Base-by-base conservation (phyloP, 2,797 vertebrate genomes). In the Microctenopoma stevenorrisi region DNA sequence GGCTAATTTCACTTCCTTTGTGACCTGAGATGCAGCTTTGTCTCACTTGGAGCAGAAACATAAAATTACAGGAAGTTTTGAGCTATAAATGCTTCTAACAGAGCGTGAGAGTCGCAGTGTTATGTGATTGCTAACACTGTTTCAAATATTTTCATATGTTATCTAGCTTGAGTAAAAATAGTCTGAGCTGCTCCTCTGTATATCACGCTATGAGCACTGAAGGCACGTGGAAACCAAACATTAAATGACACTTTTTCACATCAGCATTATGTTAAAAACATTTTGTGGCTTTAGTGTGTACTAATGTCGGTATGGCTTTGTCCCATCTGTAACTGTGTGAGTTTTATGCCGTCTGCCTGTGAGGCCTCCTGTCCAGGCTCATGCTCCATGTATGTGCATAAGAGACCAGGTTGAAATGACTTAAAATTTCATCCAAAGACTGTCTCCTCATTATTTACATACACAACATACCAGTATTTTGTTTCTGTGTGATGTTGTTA, bases 1-100 rank as follows among this genome's bases (percentile, higher is more conserved):
- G 59, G 61, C 38, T 64, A 16, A 74, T 80, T 86, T 82, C 44
- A 79, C 77, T 78, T 82, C 74, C 74, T 67, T 49, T 73, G 44
- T 78, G 74, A 63, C 66, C 78, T 64, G 38, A 33, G 25, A 84
- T 18, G 18, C 37, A 37, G 48, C 57, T 22, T 73, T 16, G 16
- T 62, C 43, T 64, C 66, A 49, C 53, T 56, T 16, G 8, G 49
- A 74, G 48, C 43, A 50, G 38, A 64, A 28, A 40, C 42, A 10
- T 37, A 48, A 25, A 48, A 52, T 68, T 14, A 43, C 16, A 11
- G 30, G 46, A 62, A 56, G 48, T 54, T 49, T 54, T 0, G 8
- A 50, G 46, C 18, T 51, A 52, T 0, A 33, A 66, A 69, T n/a
- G 42, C 15, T 26, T 47, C 64, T 40, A 38, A 51, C 35, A 40